A percentile compares a stretch with the other conserved stretches of the same genome.
phyloP scores from a whole-genome alignment of 2,797 vertebrate species.

The Pipistrellus nathusii region DNA sequence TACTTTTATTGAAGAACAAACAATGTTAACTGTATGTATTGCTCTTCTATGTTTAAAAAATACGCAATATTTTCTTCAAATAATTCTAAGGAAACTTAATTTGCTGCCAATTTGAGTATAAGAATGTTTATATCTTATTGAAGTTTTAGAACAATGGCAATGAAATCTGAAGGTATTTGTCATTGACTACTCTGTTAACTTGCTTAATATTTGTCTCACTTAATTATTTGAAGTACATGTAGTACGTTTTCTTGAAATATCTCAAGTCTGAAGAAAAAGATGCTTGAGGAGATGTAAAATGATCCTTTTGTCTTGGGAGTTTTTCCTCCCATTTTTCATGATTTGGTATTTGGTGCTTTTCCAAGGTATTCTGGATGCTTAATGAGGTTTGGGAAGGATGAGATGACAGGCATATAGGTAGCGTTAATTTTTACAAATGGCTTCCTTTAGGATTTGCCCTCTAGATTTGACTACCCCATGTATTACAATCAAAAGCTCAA shows the following conservation, averaged over 20 bases:
- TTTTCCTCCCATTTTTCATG: conserved; percentile 51
- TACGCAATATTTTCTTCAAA: conserved; percentile 50
- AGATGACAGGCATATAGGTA: background rate
- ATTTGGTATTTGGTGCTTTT: conserved; percentile 65
- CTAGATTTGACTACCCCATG: background rate
- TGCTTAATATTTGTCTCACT: conserved; percentile 56
- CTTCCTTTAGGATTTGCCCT: conserved; percentile 53
- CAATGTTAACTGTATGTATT: conserved; percentile 24
- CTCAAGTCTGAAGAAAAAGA: background rate
- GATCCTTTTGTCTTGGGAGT: conserved; percentile 32
- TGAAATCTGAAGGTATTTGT: background rate
- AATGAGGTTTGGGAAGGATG: conserved; percentile 50
- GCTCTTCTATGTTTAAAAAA: conserved; percentile 19
- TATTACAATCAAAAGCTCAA: conserved; percentile 5
- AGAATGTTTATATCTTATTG: conserved; percentile 56
- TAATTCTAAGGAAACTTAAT: conserved; percentile 66
- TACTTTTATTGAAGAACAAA: conserved; percentile 57
- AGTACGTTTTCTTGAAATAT: conserved; percentile 53
- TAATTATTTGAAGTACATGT: conserved; percentile 66
- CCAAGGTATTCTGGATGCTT: conserved; percentile 47
- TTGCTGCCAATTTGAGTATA: conserved; percentile 6
- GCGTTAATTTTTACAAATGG: conserved; percentile 53
- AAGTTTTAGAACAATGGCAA: background rate
- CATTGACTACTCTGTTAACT: background rate
- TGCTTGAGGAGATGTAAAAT: conserved; percentile 53